These are phyloP conservation scores for Eidolon dupreanum DNA, from an alignment of 2,797 vertebrate genomes.

Conservation along the genomic window DNA sequence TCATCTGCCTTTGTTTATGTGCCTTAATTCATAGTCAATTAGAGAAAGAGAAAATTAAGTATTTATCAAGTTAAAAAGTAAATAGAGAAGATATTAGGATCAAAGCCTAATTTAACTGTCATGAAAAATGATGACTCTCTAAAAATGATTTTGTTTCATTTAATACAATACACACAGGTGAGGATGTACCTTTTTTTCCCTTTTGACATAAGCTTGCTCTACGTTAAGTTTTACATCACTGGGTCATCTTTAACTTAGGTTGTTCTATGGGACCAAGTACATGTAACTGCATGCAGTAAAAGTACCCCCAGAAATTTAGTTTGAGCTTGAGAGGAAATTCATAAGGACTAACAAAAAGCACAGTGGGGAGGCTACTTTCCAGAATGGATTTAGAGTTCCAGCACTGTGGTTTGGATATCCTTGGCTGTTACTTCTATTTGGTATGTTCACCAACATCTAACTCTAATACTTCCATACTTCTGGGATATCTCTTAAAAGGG, in stretches of 20 bases:
- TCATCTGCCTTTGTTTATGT: neutral
- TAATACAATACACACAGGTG: neutral
- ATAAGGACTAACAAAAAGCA: neutral
- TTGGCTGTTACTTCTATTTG: neutral
- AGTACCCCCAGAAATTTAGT: neutral
- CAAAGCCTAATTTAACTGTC: neutral
- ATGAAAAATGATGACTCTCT: neutral
- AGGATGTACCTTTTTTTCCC: rapidly evolving
- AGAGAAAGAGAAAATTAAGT: slow-evolving; percentile 12
- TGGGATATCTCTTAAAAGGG: neutral
- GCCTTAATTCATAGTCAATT: neutral
- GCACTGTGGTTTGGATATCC: neutral
- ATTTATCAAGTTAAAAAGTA: neutral
- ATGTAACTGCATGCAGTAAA: neutral
- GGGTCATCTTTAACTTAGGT: neutral
- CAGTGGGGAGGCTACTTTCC: neutral
- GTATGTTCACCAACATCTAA: neutral
- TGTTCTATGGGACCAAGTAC: neutral
- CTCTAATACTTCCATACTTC: neutral
- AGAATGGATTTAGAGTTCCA: neutral
- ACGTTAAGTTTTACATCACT: neutral
- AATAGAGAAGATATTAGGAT: neutral
- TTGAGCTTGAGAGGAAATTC: neutral
- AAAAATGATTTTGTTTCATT: neutral
- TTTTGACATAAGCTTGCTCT: neutral